Base-by-base conservation (phyloP, 37 sponge, comb jelly and placozoan genomes). In the Theonella swinhoei region DNA sequence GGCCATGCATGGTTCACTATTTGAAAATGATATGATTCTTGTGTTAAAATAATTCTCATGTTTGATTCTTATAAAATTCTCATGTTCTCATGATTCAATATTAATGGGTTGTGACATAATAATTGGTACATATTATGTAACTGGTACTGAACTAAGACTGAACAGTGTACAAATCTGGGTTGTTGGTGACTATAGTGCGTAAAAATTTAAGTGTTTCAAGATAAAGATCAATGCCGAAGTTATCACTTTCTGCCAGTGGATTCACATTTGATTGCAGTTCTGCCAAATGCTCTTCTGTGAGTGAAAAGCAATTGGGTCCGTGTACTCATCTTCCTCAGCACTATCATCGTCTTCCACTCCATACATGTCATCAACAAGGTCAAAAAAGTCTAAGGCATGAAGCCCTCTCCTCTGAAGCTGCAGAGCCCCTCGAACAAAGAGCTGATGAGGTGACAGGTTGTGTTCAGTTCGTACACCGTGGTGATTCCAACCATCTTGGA, bases 391-490 rank as follows among this genome's bases (percentile, higher is more conserved):
- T 59, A 76, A 22, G 17, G 77, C 77, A 39, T 28, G 47, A 22
- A 76, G 63, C 25, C 85, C 85, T 7, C 70, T 38, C 32, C 59
- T 39, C 7, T 60, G 77, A 7, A 76, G 38, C 11, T 69, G 58
- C 34, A 86, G 54, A 31, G 80, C 25, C 30, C 80, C 87, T 62
- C 42, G 2, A 24, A 58, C 42, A 41, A 74, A 75, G 22, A 83
- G 42, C 63, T 83, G 84, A 23, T 76, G 30, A 68, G 88, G 76
- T 75, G 82, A 76, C 26, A 54, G 70, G 41, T 59, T 42, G 60
- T 83, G 78, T 25, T 71, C 79, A 30, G 89, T 88, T 42, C 84
- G 62, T 9, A 88, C 26, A 19, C 79, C 59, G 71, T 88, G 89
- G 31, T 73, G 30, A 61, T 88, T 83, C 89, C 89, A 88, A n/a